Evolutionary conservation across 23 tunicate genomes (phyloP).

Genomic region (Ascidia mentula): DNA sequence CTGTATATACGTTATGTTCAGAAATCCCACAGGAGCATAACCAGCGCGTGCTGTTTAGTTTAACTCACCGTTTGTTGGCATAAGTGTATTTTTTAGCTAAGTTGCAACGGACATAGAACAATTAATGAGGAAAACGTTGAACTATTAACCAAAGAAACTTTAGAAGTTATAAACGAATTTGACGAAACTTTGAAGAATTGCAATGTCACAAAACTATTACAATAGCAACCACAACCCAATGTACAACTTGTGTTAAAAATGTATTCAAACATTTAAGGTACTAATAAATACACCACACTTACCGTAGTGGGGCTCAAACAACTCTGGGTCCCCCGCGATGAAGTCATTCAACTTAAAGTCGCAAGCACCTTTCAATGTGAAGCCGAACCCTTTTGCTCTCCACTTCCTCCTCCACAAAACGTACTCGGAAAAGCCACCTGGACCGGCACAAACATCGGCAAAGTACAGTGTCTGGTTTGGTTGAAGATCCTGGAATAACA

Average conservation of each 20-base stretch:
- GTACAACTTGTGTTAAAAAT: not conserved
- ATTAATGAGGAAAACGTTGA: too few relatives aligned
- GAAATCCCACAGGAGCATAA: too few relatives aligned
- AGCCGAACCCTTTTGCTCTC: slow-evolving; percentile 89
- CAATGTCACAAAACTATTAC: too few relatives aligned
- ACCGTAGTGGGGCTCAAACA: slow-evolving; percentile 95
- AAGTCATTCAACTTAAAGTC: slow-evolving; percentile 83
- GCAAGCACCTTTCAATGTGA: slow-evolving; percentile 79
- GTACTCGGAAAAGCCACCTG: slow-evolving; percentile 95
- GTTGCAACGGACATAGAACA: too few relatives aligned
- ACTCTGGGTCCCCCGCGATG: slow-evolving; percentile 66
- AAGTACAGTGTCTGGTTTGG: slow-evolving; percentile 67
- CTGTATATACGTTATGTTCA: too few relatives aligned
- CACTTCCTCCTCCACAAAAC: slow-evolving; percentile 85
- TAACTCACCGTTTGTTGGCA: too few relatives aligned
- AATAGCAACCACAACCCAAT: too few relatives aligned
- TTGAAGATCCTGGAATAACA: slow-evolving; percentile 23
- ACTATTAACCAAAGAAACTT: too few relatives aligned
- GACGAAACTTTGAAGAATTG: too few relatives aligned
- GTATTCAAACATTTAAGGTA: not conserved
- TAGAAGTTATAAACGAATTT: too few relatives aligned
- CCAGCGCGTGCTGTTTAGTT: too few relatives aligned
- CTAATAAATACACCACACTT: not conserved
- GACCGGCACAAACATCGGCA: slow-evolving; percentile 97
- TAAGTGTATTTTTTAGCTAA: too few relatives aligned